Percentiles rank a stretch among this genome's conserved stretches.
These are phyloP conservation scores for Sinocyclocheilus maitianheensis DNA, from an alignment of 2,113 vertebrate genomes.

Conservation along the genomic window DNA sequence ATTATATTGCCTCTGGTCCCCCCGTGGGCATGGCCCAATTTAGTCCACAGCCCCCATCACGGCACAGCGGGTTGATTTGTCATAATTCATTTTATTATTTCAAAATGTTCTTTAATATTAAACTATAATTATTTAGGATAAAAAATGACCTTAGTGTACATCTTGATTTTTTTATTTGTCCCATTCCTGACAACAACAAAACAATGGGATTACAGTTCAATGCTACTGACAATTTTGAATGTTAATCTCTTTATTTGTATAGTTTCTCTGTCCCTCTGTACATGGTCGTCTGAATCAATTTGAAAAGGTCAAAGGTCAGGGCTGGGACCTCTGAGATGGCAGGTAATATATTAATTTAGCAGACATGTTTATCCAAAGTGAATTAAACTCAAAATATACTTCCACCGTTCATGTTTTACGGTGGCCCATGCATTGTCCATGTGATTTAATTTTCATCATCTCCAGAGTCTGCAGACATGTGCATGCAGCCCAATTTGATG, in stretches of 20 bases:
- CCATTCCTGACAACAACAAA: neutral
- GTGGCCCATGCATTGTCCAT: no score
- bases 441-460: no score
- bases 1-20: no score
- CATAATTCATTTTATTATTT: neutral
- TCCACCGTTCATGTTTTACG: no score
- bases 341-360: neutral
- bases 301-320: neutral
- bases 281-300: neutral
- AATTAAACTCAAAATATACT: no score
- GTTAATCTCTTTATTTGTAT: conserved; percentile 12
- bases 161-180: neutral
- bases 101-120: neutral
- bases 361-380: neutral
- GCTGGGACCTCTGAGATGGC: neutral
- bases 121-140: neutral
- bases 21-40: no score
- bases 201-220: conserved; percentile 15
- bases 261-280: neutral
- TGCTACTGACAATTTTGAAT: neutral
- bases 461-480: no score
- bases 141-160: neutral
- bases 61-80: neutral
- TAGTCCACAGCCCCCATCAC: no score
- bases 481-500: no score